Evolutionary conservation across 2,797 vertebrate species (phyloP).

Genomic region (Phyllotis vaccarum): DNA sequence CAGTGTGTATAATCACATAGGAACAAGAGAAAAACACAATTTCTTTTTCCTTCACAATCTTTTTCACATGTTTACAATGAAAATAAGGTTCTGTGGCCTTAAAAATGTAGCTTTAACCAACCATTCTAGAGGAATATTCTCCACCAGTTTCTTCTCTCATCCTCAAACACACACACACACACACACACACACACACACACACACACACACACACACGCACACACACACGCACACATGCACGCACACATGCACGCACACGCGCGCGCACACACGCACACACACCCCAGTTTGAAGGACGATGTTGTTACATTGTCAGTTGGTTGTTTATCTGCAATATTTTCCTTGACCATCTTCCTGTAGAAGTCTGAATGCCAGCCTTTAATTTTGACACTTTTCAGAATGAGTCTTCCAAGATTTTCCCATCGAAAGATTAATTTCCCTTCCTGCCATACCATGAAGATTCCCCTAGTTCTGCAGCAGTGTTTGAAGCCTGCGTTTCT

Average conservation of each 20-base stretch:
- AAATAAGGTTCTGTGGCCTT: constrained; percentile 23
- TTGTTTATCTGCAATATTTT: neutral
- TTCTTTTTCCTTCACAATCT: neutral
- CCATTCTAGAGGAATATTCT: neutral
- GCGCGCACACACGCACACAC: neutral
- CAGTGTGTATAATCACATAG: constrained; percentile 45
- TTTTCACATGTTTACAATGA: neutral
- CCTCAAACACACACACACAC: neutral
- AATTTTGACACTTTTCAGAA: constrained; percentile 28
- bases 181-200: neutral
- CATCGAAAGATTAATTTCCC: constrained; percentile 28
- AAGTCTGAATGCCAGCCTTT: neutral
- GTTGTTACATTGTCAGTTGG: neutral
- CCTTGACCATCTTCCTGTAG: neutral
- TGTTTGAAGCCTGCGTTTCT: neutral
- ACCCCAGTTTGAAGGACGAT: neutral
- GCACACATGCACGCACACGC: too few species aligned
- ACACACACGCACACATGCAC: neutral
- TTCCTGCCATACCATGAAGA: constrained; percentile 4
- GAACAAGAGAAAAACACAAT: constrained; percentile 47
- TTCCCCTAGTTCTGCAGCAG: neutral
- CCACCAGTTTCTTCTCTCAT: neutral
- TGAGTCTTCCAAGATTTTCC: constrained; percentile 32
- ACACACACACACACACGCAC: too few species aligned
- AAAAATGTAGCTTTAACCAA: neutral